A percentile compares a stretch with the other conserved stretches of the same genome.
Conservation (phyloP, 23 tunicate species). For the Ciona savignyi region DNA sequence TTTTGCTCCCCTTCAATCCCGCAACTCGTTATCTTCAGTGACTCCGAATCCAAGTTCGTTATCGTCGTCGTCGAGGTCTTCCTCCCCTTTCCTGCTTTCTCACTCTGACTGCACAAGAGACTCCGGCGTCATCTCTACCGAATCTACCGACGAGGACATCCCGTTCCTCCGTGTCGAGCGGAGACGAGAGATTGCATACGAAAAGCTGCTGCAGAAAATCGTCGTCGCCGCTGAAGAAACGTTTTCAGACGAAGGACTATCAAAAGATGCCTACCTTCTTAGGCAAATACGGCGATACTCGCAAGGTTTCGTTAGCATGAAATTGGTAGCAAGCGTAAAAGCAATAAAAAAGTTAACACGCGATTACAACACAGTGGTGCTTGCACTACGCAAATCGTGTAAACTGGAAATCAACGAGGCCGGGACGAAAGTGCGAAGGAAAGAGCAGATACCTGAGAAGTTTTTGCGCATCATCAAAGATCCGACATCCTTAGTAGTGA, state of each 20-base stretch:
- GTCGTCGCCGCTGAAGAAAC: slow-evolving; percentile 24
- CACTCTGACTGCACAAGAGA: slow-evolving; percentile 14
- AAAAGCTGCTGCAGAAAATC: slow-evolving; percentile 18
- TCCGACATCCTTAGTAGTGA: slow-evolving; percentile 17
- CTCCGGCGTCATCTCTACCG: slow-evolving; percentile 41
- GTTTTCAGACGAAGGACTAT: slow-evolving; percentile 21
- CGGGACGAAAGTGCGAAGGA: slow-evolving; percentile 36
- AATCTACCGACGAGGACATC: slow-evolving; percentile 41
- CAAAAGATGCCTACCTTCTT: slow-evolving; percentile 34
- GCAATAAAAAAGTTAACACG: slow-evolving; percentile 34
- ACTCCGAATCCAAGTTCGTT: background rate
- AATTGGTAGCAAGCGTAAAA: slow-evolving; percentile 37
- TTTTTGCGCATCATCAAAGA: slow-evolving; percentile 2
- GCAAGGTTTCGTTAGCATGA: slow-evolving; percentile 43
- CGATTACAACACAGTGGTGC: slow-evolving; percentile 16
- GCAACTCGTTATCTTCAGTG: slow-evolving; percentile 7
- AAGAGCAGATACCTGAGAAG: slow-evolving; percentile 10
- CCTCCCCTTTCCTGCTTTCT: slow-evolving; percentile 29
- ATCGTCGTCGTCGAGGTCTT: slow-evolving; percentile 30
- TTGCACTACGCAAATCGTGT: slow-evolving; percentile 27
- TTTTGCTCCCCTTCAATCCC: background rate
- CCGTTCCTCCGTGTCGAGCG: slow-evolving; percentile 3
- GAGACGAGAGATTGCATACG: background rate
- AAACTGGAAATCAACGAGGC: slow-evolving; percentile 34
- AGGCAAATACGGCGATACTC: slow-evolving; percentile 43